Evolutionary conservation across 2,888 invertebrate genomes (phyloP).

Genomic region (Papilio gigon): DNA sequence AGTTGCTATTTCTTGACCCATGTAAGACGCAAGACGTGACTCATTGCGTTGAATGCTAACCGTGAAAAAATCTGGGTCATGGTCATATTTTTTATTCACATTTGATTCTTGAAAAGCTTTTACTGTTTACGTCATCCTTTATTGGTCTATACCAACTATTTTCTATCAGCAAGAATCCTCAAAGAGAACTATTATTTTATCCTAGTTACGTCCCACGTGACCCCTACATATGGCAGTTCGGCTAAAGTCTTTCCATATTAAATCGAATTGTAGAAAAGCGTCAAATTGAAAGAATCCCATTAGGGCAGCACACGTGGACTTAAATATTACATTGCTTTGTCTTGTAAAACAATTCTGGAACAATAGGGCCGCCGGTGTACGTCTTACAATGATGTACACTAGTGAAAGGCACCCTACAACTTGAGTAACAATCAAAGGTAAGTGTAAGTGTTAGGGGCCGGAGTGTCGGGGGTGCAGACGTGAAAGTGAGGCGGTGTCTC

Average conservation of each 20-base stretch:
- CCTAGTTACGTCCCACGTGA: no score
- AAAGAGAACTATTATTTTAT: no score
- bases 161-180: not conserved
- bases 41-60: not conserved
- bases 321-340: conserved; percentile 16
- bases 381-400: conserved; percentile 13
- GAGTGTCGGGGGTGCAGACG: conserved; percentile 66
- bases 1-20: not conserved
- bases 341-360: conserved; percentile 8
- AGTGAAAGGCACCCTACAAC: conserved; percentile 19
- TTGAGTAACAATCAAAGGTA: conserved; percentile 22
- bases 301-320: not conserved
- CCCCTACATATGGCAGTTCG: no score
- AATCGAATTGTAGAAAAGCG: no score
- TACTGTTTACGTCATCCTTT: not conserved
- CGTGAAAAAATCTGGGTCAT: not conserved
- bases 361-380: conserved; percentile 8
- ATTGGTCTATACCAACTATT: not conserved
- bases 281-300: not conserved
- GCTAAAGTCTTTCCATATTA: no score
- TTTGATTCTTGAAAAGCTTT: not conserved
- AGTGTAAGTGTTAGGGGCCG: conserved; percentile 22
- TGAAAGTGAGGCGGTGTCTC: conserved; percentile 72
- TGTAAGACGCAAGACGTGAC: not conserved
- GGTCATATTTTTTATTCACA: not conserved